Evolutionary conservation across 2,888 invertebrate species (phyloP).

Genomic region (Asteroscopus sphinx): DNA sequence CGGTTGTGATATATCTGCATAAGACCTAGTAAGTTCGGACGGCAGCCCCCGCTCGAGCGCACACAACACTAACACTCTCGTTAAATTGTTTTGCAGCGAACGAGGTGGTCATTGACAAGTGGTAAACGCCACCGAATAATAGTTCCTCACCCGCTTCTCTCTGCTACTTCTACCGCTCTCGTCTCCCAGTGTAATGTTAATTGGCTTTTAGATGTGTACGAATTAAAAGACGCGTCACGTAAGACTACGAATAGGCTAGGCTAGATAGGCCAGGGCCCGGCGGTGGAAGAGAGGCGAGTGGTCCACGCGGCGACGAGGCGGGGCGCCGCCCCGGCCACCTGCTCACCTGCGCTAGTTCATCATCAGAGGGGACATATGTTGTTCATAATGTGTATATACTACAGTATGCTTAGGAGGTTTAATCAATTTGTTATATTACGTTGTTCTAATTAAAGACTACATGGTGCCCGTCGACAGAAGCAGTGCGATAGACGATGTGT

Average conservation of each 20-base stretch:
- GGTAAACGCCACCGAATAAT: conserved; percentile 89
- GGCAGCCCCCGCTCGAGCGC: conserved; percentile 77
- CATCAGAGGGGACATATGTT: conserved; percentile 84
- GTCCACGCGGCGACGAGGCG: conserved; percentile 60
- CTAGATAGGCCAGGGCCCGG: conserved; percentile 55
- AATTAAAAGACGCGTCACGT: conserved; percentile 61
- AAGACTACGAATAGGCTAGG: conserved; percentile 56
- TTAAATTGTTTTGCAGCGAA: conserved; percentile 91
- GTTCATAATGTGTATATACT: conserved; percentile 90
- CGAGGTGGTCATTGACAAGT: conserved; percentile 93
- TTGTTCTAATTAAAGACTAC: conserved; percentile 89
- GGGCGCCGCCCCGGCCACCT: conserved; percentile 63
- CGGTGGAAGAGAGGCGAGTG: conserved; percentile 57
- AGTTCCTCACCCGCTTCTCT: conserved; percentile 88
- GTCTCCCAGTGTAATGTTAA: conserved; percentile 75
- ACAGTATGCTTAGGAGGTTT: conserved; percentile 89
- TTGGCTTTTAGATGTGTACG: conserved; percentile 76
- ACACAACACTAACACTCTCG: conserved; percentile 81
- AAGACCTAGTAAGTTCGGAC: conserved; percentile 84
- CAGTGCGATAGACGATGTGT: conserved; percentile 89
- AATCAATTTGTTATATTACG: conserved; percentile 88
- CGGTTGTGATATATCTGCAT: conserved; percentile 87
- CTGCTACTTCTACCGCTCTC: conserved; percentile 84
- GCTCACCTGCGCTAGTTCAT: conserved; percentile 78
- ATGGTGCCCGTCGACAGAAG: conserved; percentile 89